Evolutionary conservation across 2,888 invertebrate species (phyloP).

Genomic region (Carterocephalus palaemon): DNA sequence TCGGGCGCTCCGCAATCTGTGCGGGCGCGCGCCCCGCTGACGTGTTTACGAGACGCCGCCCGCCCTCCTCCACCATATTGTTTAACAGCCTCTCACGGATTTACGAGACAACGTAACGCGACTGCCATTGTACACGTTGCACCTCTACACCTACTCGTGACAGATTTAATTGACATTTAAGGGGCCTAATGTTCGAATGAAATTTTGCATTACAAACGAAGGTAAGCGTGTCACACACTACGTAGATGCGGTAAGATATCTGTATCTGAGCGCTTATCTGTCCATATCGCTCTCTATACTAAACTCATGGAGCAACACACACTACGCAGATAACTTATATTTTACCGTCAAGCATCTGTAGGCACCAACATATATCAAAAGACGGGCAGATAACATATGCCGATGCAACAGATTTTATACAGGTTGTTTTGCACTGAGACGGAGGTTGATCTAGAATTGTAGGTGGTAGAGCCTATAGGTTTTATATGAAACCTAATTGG

Average conservation of each 20-base stretch:
- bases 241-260: background rate
- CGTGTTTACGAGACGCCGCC: constrained; percentile 70
- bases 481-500: too few relatives aligned
- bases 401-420: too few relatives aligned
- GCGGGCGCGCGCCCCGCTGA: constrained; percentile 63
- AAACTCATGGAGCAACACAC: too few relatives aligned
- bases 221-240: background rate
- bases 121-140: constrained; percentile 18
- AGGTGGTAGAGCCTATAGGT: too few relatives aligned
- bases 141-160: constrained; percentile 30
- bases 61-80: constrained; percentile 70
- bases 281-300: too few relatives aligned
- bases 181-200: constrained; percentile 9
- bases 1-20: constrained; percentile 62
- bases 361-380: too few relatives aligned
- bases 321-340: too few relatives aligned
- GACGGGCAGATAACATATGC: too few relatives aligned
- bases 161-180: constrained; percentile 29
- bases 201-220: background rate
- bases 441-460: too few relatives aligned
- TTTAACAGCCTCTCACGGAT: constrained; percentile 53
- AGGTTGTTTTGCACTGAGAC: too few relatives aligned
- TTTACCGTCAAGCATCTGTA: too few relatives aligned
- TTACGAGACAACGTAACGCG: constrained; percentile 31
- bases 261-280: too few relatives aligned